Evolutionary conservation across 2,113 vertebrate species (phyloP).

Genomic region (Miniopterus natalensis): DNA sequence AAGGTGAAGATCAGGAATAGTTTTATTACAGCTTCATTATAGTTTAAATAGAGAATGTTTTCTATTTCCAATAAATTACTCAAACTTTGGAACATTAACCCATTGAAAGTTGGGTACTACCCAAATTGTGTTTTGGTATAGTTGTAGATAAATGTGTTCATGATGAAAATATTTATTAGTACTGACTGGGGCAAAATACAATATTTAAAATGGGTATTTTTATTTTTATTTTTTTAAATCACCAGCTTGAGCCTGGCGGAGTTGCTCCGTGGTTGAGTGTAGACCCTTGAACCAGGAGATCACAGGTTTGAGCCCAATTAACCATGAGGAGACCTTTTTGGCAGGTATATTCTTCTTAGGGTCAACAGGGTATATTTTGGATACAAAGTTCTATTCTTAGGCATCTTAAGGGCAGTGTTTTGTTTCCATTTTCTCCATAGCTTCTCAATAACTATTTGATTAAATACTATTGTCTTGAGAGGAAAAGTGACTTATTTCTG

Average conservation of each 20-base stretch:
- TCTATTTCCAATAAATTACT: constrained; percentile 20
- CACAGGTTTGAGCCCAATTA: neutral
- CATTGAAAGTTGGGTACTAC: constrained; percentile 2
- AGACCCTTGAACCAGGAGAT: no score
- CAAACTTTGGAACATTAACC: neutral
- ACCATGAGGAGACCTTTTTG: neutral
- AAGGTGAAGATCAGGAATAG: constrained; percentile 16
- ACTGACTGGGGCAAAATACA: no score
- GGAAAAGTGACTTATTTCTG: constrained; percentile 15
- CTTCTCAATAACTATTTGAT: constrained; percentile 39
- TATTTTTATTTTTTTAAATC: no score
- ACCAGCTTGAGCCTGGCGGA: no score
- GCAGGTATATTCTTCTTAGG: neutral
- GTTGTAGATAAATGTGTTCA: neutral
- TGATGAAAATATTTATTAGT: constrained; percentile 18
- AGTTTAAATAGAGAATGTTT: constrained; percentile 19
- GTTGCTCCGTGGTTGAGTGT: no score
- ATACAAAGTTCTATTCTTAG: neutral
- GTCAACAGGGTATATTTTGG: neutral
- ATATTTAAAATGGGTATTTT: no score
- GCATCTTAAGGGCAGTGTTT: constrained; percentile 21
- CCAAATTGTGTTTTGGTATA: neutral
- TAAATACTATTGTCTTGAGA: constrained; percentile 26
- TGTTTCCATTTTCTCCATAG: constrained; percentile 47
- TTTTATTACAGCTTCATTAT: constrained; percentile 13